phyloP scores from a whole-genome alignment of 2,888 invertebrate genomes.

The Artemia sinica region DNA sequence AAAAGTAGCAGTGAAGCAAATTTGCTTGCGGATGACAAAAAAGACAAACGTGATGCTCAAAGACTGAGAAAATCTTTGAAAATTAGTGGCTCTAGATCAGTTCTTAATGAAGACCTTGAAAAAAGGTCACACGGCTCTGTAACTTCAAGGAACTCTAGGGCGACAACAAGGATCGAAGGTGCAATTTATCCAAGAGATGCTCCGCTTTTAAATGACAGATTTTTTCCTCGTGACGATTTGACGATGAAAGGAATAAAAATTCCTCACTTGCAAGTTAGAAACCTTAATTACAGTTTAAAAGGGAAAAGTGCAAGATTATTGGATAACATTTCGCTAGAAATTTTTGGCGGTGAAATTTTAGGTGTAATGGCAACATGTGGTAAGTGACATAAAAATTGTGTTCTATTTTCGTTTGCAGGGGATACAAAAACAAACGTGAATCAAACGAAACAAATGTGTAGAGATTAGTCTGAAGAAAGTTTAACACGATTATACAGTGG shows the following conservation, averaged over 20 bases:
- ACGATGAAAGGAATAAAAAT: slow-evolving; percentile 27
- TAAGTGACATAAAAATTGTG: slow-evolving; percentile 25
- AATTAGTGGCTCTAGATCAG: slow-evolving; percentile 1
- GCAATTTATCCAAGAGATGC: slow-evolving; percentile 26
- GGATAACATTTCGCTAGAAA: slow-evolving; percentile 65
- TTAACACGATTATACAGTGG: too few species aligned
- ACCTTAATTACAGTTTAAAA: slow-evolving; percentile 34
- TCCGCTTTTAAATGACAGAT: slow-evolving; percentile 29
- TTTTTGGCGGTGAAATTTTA: slow-evolving; percentile 72
- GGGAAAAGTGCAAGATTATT: slow-evolving; percentile 37
- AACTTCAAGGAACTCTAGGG: slow-evolving; percentile 4
- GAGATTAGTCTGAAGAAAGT: too few species aligned
- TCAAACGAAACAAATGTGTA: too few species aligned
- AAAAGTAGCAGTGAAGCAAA: slow-evolving; percentile 69
- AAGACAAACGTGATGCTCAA: slow-evolving; percentile 7
- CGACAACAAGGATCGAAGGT: slow-evolving; percentile 18
- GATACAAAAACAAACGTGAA: too few species aligned
- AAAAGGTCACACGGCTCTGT: slow-evolving; percentile 6
- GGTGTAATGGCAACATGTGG: slow-evolving; percentile 65
- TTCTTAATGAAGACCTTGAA: background rate
- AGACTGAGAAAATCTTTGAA: slow-evolving; percentile 7
- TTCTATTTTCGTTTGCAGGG: background rate
- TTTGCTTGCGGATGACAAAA: slow-evolving; percentile 42
- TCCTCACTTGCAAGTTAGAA: slow-evolving; percentile 40
- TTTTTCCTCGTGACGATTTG: slow-evolving; percentile 29